These are phyloP conservation scores for Hetaerina titia DNA, from an alignment of 2,888 invertebrate genomes.

Conservation along the genomic window DNA sequence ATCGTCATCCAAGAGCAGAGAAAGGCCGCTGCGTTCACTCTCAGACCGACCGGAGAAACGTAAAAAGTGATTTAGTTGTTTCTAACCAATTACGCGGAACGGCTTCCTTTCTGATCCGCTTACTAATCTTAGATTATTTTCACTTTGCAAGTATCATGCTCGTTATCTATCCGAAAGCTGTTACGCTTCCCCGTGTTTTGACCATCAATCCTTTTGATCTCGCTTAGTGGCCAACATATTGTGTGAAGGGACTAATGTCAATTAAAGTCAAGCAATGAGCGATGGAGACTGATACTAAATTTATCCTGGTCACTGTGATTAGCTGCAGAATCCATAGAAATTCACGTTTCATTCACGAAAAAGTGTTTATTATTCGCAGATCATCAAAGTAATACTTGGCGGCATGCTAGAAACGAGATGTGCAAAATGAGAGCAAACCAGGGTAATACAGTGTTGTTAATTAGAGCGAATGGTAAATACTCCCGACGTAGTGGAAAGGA, in stretches of 20 bases:
- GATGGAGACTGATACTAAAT: not conserved
- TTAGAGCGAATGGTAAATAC: not conserved
- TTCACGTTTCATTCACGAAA: not conserved
- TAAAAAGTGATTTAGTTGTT: conserved; percentile 2
- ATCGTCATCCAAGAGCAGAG: conserved; percentile 9
- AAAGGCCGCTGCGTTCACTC: not conserved
- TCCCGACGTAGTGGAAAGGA: not conserved
- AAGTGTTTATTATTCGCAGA: not conserved
- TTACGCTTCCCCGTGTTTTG: not conserved
- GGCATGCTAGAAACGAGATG: not conserved
- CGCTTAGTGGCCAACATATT: not conserved
- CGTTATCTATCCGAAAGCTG: not conserved
- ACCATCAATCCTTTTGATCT: not conserved
- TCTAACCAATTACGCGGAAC: not conserved
- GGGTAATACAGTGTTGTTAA: not conserved
- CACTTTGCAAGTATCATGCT: not conserved
- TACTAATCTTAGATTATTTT: not conserved
- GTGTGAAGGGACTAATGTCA: not conserved
- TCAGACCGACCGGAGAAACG: not conserved
- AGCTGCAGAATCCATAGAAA: not conserved
- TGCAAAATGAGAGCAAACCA: not conserved
- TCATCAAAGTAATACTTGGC: not conserved
- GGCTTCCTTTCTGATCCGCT: not conserved
- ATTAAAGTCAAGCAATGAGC: not conserved
- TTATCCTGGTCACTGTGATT: not conserved